phyloP scores from a whole-genome alignment of 2,113 vertebrate genomes.

The Chionodraco myersi region DNA sequence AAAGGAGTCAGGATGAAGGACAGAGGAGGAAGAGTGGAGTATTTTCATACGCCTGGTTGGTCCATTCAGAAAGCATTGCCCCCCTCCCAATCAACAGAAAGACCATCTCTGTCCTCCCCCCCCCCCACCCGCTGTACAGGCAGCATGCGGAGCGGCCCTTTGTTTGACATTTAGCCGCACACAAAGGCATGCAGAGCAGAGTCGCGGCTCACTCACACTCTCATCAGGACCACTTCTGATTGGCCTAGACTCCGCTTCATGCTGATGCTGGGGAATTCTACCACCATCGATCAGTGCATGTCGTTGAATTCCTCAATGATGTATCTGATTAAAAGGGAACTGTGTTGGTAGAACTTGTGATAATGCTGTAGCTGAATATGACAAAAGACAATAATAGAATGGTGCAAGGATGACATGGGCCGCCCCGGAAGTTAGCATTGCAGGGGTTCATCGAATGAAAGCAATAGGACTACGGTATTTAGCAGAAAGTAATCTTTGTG shows the following conservation, averaged over 20 bases:
- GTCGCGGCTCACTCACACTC: slow-evolving; percentile 30
- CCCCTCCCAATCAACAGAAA: background rate
- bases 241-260: slow-evolving; percentile 43
- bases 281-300: slow-evolving; percentile 3
- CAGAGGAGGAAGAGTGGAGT: slow-evolving; percentile 41
- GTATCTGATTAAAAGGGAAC: background rate
- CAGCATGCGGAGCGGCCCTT: slow-evolving; percentile 61
- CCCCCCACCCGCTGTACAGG: slow-evolving; percentile 25
- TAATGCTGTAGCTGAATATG: background rate
- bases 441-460: too few species aligned
- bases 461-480: too few species aligned
- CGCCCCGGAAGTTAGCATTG: too few species aligned
- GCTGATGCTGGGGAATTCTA: slow-evolving; percentile 8
- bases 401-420: too few species aligned
- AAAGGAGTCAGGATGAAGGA: slow-evolving; percentile 45
- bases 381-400: too few species aligned
- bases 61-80: slow-evolving; percentile 44
- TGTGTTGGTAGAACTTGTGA: background rate
- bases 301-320: background rate
- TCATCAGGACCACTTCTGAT: slow-evolving; percentile 78
- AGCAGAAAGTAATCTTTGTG: too few species aligned
- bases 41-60: slow-evolving; percentile 68
- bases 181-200: slow-evolving; percentile 68
- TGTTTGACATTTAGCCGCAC: slow-evolving; percentile 77
- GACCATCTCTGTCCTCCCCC: slow-evolving; percentile 18